Evolutionary conservation across 2,797 vertebrate species (phyloP), one percentile per base, ranked within the genome.

Genomic region (Oreonectes daqikongensis): DNA sequence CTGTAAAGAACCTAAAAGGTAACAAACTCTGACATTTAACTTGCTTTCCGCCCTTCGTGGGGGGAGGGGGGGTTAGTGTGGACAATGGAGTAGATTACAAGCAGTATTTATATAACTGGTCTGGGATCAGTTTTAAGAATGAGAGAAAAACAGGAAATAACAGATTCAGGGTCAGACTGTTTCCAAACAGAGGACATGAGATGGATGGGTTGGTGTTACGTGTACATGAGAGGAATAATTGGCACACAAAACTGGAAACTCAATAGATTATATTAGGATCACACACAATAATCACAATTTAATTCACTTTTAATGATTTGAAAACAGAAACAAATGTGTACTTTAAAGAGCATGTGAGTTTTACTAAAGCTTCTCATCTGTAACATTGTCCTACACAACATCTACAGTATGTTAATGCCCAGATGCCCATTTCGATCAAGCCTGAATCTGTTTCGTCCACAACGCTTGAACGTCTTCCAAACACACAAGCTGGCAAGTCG

Each of bases 391-490:
- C 18, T 2, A n/a, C n/a, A n/a, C n/a, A 48, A n/a, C 18, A 50
- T 50, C 44, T 24, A 61, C 57, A 77, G 59, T 72, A 75, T 2
- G 3, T 67, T 15, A 44, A 80, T 63, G 52, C 59, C 55, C 66
- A 46, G 69, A 79, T 73, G 75, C 26, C 59, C 73, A 77, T 40
- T 67, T 68, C 67, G 9, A 55, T 48, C 50, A 69, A 24, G 42
- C 53, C 18, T 50, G 44, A 22, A 35, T 74, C 42, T 68, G 67
- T 76, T 77, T 72, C 61, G 73, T 81, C 67, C 46, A 71, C 26
- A 75, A 48, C 18, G 40, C 60, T 70, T 65, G 28, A 76, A 69
- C 60, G 57, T 22, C 65, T 78, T 75, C 72, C 72, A 66, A 79
- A 79, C 50, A 40, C 70, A 60, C 67, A 60, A 77, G 73, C 57